Base-by-base conservation (phyloP, 1,140 invertebrate species). In the Eueides isabella region DNA sequence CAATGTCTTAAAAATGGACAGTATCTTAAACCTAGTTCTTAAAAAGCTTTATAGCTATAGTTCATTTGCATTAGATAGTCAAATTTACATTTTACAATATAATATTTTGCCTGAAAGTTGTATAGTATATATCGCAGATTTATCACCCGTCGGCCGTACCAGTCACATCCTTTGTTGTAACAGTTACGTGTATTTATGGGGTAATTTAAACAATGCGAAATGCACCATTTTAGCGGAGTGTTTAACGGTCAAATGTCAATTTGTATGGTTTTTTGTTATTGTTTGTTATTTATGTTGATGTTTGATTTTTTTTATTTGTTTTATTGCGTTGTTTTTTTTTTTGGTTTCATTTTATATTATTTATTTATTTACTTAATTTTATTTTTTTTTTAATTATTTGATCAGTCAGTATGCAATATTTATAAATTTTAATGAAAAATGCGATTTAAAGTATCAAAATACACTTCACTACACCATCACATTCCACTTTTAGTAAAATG, bases 31-130 rank as follows among this genome's bases (percentile, higher is more conserved):
- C n/a, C n/a, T n/a, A n/a, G n/a, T n/a, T n/a, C n/a, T n/a, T n/a
- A n/a, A n/a, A n/a, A n/a, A n/a, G 85, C 82, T 90, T 90, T 87
- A 86, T 85, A 87, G 83, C 85, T 77, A 80, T 78, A 73, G 80
- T 83, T 85, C 82, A 83, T 74, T 79, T 84, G 86, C 83, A 90
- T 88, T 91, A 92, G 89, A 88, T 90, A 87, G 87, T 91, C 90
- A 92, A 89, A 90, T 91, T 90, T 90, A 88, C 88, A 90, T 90
- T 89, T 77, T 71, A 71, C 68, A 74, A 16, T 74, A 74, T 71
- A 68, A 74, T 71, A 77, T 77, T 77, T 74, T 74, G 14, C 71
- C 38, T 89, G 84, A 84, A 83, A 87, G 81, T 88, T 85, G 86
- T 88, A 14, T 84, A 79, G 82, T 82, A 81, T 44, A 5, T 14